Base-by-base conservation (phyloP, 1,140 invertebrate species). In the Leptopilina clavipes region DNA sequence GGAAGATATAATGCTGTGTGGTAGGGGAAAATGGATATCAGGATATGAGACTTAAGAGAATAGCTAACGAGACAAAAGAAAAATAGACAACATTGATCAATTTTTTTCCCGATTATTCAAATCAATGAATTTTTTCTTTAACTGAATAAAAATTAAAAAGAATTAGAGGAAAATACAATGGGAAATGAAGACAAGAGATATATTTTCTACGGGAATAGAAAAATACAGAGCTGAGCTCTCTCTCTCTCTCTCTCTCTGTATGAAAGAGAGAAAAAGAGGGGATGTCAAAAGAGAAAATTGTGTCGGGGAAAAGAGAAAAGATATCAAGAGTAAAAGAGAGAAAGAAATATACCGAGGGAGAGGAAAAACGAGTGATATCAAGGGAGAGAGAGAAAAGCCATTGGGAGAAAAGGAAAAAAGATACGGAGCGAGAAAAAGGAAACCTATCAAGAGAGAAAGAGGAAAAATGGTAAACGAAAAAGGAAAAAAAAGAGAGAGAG, bases 381-480 rank as follows among this genome's bases (percentile, higher is more conserved):
- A 52, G 6, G 14, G n/a, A 52, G 17, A 52, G 0, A 70, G 56
- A 11, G 31, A 14, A 59, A 48, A 40, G 19, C 37, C 17, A 45
- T 76, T 77, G 79, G 73, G 79, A 83, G 82, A 52, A 19, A 12
- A 76, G 14, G 52, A 40, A 54, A 25, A 19, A 10, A 43, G 43
- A 59, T 44, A 9, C 6, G n/a, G 19, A n/a, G 14, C 17, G 45
- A 72, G n/a, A 56, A 14, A 10, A 48, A 37, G 10, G 31, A 18
- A 56, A 48, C 37, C 37, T 40, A 40, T 40, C 37, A 40, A n/a
- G 14, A 25, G 45, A 72, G n/a, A 56, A 14, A 10, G 70, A 37
- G 10, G 31, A 18, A 56, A 48, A 0, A 25, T 45, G 54, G 59
- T 71, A 18, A 73, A 52, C 74, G 52, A 76, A 43, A 31, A 71